Base-by-base conservation (phyloP, 2,888 invertebrate species). In the Hydroisotoma schaefferi region DNA sequence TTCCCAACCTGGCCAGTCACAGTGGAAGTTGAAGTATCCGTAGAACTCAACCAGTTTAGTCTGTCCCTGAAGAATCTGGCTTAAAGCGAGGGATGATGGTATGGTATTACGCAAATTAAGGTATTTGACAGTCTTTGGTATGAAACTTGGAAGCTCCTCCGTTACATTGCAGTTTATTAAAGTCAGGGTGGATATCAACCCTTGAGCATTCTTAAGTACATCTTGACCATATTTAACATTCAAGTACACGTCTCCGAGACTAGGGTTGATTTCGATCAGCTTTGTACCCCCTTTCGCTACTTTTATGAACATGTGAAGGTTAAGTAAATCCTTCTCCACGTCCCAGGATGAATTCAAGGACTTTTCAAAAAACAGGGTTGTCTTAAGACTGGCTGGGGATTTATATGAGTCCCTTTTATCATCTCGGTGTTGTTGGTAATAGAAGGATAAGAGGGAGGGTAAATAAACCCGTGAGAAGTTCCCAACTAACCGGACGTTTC, bases 1-100 rank as follows among this genome's bases (percentile, higher is more conserved):
- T 18, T 59, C 55, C 6, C 44, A 59, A 1, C 59, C 55, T 2
- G 59, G 59, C 59, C 59, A 59, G 47, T 59, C 55, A 27, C 59
- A 55, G 26, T 59, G 54, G 28, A 55, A 59, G n/a, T 49, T 56
- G 12, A 60, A 47, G 28, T 33, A 56, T 27, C 37, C 52, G 47
- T 56, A 47, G n/a, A 60, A 48, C 26, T 60, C 60, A 15, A 48
- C 56, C 1, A 60, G 44, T 2, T 44, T 23, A 2, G 38, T 49
- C 18, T 29, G 38, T 20, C 33, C 33, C 20, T 33, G 29, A 2
- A 56, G 2, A 6, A 60, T 29, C 6, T 33, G n/a, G 6, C n/a
- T 28, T 23, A 60, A 40, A 2, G 37, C 43, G 12, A 26, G 3
- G 1, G 56, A 51, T 25, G 53, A 46, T 23, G 52, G 61, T 18